phyloP scores from a whole-genome alignment of 2,797 vertebrate species.

The Cyprinella venusta region DNA sequence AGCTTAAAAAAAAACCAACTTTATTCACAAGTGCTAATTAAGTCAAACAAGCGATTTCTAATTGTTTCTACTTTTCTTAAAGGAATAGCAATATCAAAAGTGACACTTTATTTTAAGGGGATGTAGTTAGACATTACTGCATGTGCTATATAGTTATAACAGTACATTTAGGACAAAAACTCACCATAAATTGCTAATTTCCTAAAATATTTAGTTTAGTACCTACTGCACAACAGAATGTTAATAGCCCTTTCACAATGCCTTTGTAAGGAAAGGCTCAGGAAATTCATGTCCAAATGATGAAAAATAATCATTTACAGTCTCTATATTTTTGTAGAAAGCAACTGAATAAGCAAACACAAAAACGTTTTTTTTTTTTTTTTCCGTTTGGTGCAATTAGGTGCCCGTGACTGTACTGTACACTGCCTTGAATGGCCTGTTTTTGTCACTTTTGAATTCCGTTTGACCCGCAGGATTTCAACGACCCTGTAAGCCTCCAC shows the following conservation, averaged over 20 bases:
- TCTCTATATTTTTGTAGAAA: background rate
- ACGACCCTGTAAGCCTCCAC: constrained; percentile 12
- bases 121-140: too few relatives aligned
- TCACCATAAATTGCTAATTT: background rate
- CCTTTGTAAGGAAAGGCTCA: background rate
- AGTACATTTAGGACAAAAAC: too few relatives aligned
- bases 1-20: background rate
- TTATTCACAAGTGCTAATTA: background rate
- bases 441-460: constrained; percentile 8
- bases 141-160: too few relatives aligned
- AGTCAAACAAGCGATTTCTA: background rate
- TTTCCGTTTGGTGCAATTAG: constrained; percentile 6
- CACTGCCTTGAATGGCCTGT: constrained; percentile 22
- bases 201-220: constrained; percentile 5
- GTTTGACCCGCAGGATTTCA: constrained; percentile 28
- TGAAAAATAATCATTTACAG: background rate
- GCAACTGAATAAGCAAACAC: constrained; percentile 10
- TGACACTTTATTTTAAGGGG: background rate
- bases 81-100: background rate
- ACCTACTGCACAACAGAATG: background rate
- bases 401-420: background rate
- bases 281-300: background rate
- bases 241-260: background rate
- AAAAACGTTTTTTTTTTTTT: background rate
- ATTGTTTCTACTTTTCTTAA: background rate